Conservation (phyloP, 2,113 vertebrate genomes). For the Tricholaema leucomelas region DNA sequence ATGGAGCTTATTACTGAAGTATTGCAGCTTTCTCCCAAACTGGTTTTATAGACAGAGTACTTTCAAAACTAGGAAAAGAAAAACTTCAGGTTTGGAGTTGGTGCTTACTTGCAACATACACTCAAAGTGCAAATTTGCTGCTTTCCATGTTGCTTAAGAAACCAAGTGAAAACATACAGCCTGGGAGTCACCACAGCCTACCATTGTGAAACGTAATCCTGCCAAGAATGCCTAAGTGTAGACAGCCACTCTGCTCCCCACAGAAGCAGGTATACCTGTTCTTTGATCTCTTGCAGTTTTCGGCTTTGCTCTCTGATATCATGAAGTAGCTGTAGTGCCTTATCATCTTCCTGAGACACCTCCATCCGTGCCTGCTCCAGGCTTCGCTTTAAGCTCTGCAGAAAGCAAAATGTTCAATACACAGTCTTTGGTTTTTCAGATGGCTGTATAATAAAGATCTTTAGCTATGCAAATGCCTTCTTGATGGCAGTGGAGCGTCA, state of each 20-base stretch:
- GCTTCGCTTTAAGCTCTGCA: constrained; percentile 97
- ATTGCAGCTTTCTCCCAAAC: background rate
- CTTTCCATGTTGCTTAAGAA: background rate
- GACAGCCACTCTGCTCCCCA: background rate
- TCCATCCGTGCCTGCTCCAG: constrained; percentile 98
- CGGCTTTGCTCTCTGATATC: constrained; percentile 98
- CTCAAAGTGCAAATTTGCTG: background rate
- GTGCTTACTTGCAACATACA: background rate
- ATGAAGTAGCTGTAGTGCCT: constrained; percentile 95
- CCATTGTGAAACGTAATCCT: background rate
- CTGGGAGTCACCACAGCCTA: background rate
- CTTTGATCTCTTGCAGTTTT: constrained; percentile 98
- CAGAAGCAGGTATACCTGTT: constrained; percentile 85
- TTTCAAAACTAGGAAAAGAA: background rate
- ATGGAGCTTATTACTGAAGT: background rate
- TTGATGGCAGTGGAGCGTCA: background rate
- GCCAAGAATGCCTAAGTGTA: background rate
- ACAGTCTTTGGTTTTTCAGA: constrained; percentile 25
- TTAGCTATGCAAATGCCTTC: constrained; percentile 54
- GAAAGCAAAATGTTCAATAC: constrained; percentile 77
- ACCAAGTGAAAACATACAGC: background rate
- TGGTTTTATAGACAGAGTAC: background rate
- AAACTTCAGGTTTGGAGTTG: background rate
- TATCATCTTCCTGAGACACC: constrained; percentile 98
- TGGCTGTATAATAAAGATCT: constrained; percentile 44